These are phyloP conservation scores for Acronicta psi DNA, from an alignment of 2,888 invertebrate genomes.

Conservation along the genomic window DNA sequence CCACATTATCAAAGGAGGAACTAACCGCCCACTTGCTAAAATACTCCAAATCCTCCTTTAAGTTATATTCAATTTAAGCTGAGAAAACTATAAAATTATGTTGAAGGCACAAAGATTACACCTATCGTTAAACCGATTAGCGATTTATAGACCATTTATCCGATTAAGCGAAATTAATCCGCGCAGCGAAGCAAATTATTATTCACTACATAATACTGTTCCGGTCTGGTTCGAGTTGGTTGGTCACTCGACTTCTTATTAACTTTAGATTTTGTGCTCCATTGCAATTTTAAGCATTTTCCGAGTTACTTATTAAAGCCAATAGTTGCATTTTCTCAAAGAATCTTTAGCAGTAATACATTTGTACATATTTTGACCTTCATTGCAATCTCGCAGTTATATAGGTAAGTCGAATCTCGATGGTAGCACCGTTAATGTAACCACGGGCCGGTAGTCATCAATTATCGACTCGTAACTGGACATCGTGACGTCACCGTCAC, in stretches of 20 bases:
- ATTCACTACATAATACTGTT: conserved; percentile 4
- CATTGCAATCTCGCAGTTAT: background rate
- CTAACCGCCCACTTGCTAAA: background rate
- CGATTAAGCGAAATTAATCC: conserved; percentile 31
- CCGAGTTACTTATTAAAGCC: too few relatives aligned
- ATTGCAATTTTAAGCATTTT: background rate
- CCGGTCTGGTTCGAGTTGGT: background rate
- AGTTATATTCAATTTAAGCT: background rate
- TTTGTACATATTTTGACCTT: background rate
- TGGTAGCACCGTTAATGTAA: conserved; percentile 15
- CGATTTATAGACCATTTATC: conserved; percentile 40
- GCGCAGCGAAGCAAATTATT: conserved; percentile 10
- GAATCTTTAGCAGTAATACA: too few relatives aligned
- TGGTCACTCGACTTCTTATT: background rate
- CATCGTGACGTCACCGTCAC: conserved; percentile 15
- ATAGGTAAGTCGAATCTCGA: conserved; percentile 3
- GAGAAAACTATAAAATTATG: conserved; percentile 4
- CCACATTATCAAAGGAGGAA: background rate
- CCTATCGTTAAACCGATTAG: conserved; percentile 34
- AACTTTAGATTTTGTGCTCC: too few relatives aligned
- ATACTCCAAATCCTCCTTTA: background rate
- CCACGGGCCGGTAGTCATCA: conserved; percentile 18
- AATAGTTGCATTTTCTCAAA: too few relatives aligned
- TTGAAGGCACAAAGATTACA: conserved; percentile 33
- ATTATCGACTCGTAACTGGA: conserved; percentile 34